Base-by-base conservation (phyloP, 2,797 vertebrate species). In the Pelochelys cantorii region DNA sequence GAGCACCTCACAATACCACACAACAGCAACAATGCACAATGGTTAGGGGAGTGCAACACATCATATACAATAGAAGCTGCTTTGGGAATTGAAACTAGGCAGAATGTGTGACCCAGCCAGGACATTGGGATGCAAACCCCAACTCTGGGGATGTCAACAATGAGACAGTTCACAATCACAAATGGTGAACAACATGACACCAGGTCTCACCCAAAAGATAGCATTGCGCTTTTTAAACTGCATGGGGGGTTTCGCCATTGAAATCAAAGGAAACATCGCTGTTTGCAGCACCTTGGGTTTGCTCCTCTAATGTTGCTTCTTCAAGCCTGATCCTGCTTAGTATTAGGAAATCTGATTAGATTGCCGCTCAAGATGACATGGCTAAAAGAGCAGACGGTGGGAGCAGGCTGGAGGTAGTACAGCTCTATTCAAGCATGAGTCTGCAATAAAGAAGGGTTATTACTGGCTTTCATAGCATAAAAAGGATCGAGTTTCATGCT, bases 401-500 rank as follows among this genome's bases (percentile, higher is more conserved):
- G 42, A 48, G 42, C 42, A 48, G 75, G 60, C 87, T 62, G 81
- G 90, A 89, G 71, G 29, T 5, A 87, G 90, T 92, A 94, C 65
- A 95, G 68, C 23, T 34, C 77, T 90, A 92, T 87, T 85, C 1
- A 0, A 74, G 59, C 54, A 68, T 57, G 42, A 92, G 57, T 56
- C 87, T 48, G 84, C 94, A 91, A 82, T 81, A 85, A 87, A 91
- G 92, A 84, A 84, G 53, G 10, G 56, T 94, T 94, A 95, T 59
- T 86, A 90, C 81, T 93, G 4, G 62, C 95, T 89, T 96, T 85
- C 93, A 74, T 88, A 93, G 92, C 31, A 83, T 93, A 84, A 92
- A 84, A 96, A 42, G 55, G 90, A 92, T 89, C 52, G 81, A 87
- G 83, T 92, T 89, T 59, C 52, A 85, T 31, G 48, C 85, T 90